Conservation (phyloP, 1,140 invertebrate species). For the Dufourea novaeangliae region DNA sequence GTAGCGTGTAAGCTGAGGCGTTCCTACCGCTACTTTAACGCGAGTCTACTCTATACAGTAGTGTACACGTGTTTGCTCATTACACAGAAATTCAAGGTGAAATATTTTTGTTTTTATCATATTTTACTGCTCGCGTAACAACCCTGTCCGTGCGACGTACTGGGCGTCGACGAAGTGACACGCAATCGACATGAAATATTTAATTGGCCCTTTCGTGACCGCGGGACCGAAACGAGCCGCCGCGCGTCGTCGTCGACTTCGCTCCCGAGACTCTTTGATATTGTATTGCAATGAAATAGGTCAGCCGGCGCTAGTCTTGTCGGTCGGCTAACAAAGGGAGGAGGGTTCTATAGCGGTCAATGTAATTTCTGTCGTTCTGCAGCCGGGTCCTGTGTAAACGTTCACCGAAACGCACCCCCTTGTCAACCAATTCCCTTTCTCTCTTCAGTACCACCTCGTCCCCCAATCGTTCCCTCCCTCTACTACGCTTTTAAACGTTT, state of each 20-base stretch:
- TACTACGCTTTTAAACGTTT: background rate
- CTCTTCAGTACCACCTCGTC: too few relatives aligned
- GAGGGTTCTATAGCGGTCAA: conserved; percentile 56
- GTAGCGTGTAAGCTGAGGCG: too few relatives aligned
- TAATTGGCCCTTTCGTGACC: conserved; percentile 67
- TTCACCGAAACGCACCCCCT: conserved; percentile 26
- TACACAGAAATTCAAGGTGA: too few relatives aligned
- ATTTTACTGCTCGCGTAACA: too few relatives aligned
- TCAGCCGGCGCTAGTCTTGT: conserved; percentile 66
- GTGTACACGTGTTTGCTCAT: too few relatives aligned
- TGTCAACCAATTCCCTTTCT: background rate
- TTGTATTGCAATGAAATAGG: conserved; percentile 69
- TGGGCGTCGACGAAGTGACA: background rate
- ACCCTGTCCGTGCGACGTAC: too few relatives aligned
- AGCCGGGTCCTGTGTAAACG: conserved; percentile 29
- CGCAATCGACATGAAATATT: conserved; percentile 52
- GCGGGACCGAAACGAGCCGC: conserved; percentile 46
- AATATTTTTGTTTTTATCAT: too few relatives aligned
- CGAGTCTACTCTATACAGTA: too few relatives aligned
- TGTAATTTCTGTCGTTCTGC: conserved; percentile 66
- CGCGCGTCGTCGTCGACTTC: conserved; percentile 45
- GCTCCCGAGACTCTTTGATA: conserved; percentile 64
- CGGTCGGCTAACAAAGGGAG: conserved; percentile 60
- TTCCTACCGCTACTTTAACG: too few relatives aligned
- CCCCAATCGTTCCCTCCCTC: too few relatives aligned